Evolutionary conservation across 2,888 invertebrate genomes (phyloP).

Genomic region (Amphipoea oculea): DNA sequence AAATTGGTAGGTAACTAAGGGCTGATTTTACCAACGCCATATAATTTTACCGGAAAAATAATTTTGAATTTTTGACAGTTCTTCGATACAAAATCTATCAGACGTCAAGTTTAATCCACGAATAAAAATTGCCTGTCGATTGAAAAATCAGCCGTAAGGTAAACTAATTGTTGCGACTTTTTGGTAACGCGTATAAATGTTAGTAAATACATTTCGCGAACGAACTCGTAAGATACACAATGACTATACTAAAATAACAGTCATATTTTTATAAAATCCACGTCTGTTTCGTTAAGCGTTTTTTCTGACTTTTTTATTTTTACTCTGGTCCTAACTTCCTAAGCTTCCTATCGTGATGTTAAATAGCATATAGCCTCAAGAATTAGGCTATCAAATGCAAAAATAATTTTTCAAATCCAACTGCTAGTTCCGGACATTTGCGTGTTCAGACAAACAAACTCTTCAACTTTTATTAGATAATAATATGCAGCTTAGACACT

Average conservation of each 20-base stretch:
- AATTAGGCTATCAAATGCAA: not conserved
- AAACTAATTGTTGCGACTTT: no score
- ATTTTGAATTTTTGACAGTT: no score
- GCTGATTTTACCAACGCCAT: no score
- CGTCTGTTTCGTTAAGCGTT: not conserved
- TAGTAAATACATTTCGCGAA: not conserved
- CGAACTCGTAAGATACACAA: not conserved
- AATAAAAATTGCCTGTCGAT: no score
- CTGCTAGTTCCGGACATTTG: not conserved
- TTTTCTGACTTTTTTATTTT: not conserved
- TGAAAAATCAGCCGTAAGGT: no score
- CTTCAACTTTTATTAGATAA: not conserved
- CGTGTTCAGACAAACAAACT: not conserved
- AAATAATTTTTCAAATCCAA: not conserved
- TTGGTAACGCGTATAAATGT: no score
- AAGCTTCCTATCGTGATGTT: not conserved
- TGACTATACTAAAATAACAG: not conserved
- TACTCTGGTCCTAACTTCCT: not conserved
- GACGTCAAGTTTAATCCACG: no score
- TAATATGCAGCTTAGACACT: constrained; percentile 8
- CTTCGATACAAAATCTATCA: no score
- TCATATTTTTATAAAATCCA: not conserved
- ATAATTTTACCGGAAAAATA: no score
- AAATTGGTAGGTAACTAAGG: no score
- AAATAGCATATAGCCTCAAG: not conserved